Percentiles rank a stretch among this genome's conserved stretches.
These are phyloP conservation scores for Branchipolynoe longqiensis DNA, from an alignment of 2,888 invertebrate species.

Conservation along the genomic window DNA sequence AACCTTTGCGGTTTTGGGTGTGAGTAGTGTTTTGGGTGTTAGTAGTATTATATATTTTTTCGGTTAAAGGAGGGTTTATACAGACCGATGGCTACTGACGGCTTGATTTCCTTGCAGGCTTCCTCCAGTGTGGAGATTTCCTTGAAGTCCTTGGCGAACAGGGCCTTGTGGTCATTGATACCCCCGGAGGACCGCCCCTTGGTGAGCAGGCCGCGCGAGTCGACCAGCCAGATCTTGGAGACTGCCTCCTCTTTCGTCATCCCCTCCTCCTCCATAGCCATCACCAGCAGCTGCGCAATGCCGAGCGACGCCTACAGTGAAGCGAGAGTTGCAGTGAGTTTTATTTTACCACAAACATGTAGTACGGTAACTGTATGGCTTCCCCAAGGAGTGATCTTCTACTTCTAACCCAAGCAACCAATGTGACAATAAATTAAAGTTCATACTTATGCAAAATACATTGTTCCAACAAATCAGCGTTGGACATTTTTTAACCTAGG, in stretches of 20 bases:
- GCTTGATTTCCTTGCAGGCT: constrained; percentile 91
- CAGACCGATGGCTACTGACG: constrained; percentile 94
- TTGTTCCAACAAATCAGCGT: too few species aligned
- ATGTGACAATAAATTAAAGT: too few species aligned
- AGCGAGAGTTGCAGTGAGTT: background rate
- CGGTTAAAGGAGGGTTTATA: too few species aligned
- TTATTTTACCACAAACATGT: too few species aligned
- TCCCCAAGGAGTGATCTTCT: too few species aligned
- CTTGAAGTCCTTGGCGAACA: constrained; percentile 89
- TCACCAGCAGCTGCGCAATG: constrained; percentile 94
- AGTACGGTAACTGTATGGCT: too few species aligned
- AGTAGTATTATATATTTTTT: too few species aligned
- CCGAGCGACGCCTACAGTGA: constrained; percentile 92
- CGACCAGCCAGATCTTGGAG: constrained; percentile 95
- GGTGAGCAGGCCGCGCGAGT: constrained; percentile 91
- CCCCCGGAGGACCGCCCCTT: constrained; percentile 88
- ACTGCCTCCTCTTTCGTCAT: constrained; percentile 88
- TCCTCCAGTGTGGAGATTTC: constrained; percentile 89
- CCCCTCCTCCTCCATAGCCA: constrained; percentile 93
- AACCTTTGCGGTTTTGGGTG: too few species aligned
- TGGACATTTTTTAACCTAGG: too few species aligned
- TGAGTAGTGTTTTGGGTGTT: too few species aligned
- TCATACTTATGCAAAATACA: too few species aligned
- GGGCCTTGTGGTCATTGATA: constrained; percentile 85
- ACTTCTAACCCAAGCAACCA: too few species aligned